These are phyloP conservation scores for Sesamia inferens DNA, from an alignment of 2,888 invertebrate species.

Conservation along the genomic window DNA sequence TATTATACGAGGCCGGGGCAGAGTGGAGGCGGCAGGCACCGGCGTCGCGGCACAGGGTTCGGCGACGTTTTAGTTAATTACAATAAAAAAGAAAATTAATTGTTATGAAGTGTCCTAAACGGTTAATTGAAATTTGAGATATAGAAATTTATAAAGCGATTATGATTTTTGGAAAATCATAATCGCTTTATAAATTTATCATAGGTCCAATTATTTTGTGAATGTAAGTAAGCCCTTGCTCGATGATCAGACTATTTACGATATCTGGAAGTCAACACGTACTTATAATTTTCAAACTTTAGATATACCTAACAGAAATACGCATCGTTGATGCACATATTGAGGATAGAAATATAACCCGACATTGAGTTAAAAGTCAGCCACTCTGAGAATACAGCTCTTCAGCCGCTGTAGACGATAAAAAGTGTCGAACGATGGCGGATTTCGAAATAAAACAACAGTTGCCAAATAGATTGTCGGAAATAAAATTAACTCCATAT, in stretches of 20 bases:
- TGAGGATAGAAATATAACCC: constrained; percentile 25
- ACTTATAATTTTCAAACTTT: constrained; percentile 1
- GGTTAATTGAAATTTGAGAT: neutral
- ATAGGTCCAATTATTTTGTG: neutral
- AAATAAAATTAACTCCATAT: constrained; percentile 5
- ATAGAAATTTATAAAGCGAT: neutral
- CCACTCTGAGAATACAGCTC: constrained; percentile 25
- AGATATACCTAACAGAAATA: neutral
- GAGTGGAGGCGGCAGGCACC: constrained; percentile 16
- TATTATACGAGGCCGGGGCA: constrained; percentile 46
- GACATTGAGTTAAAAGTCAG: constrained; percentile 16
- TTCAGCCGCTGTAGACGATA: constrained; percentile 26
- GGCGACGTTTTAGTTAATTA: constrained; percentile 15
- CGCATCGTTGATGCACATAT: no score
- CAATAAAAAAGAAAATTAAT: constrained; percentile 5
- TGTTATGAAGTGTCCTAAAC: neutral
- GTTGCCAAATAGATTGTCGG: constrained; percentile 32
- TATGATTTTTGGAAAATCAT: neutral
- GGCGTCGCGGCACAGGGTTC: neutral
- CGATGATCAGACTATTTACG: neutral
- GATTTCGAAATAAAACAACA: constrained; percentile 25
- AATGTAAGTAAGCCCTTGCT: neutral
- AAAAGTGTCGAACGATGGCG: constrained; percentile 5
- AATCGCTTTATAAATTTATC: neutral
- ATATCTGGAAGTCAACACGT: neutral